A percentile compares a stretch with the other conserved stretches of the same genome.
Evolutionary conservation across 2,113 vertebrate genomes (phyloP).

Genomic region (Neomonachus schauinslandi): DNA sequence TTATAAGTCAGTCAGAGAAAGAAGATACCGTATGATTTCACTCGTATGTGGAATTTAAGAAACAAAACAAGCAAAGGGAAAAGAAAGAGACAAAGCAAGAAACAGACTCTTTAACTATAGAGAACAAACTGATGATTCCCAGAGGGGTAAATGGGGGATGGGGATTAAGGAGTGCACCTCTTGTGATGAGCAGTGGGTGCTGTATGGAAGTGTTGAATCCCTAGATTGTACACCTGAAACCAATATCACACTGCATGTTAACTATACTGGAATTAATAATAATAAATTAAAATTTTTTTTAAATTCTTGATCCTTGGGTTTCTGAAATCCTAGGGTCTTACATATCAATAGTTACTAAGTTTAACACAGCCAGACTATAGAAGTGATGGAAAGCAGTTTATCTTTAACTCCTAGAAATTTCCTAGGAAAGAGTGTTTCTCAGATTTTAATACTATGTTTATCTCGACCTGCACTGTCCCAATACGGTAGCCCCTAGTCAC

Average conservation of each 20-base stretch:
- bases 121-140: not conserved
- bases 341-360: not conserved
- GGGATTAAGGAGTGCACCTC: not conserved
- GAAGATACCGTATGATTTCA: not conserved
- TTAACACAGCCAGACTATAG: not conserved
- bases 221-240: not conserved
- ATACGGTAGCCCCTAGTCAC: not conserved
- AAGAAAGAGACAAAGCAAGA: not conserved
- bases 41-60: not conserved
- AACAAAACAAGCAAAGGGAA: not conserved
- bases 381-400: slow-evolving; percentile 19
- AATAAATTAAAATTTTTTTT: not conserved
- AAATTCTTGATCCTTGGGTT: not conserved
- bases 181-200: not conserved
- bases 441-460: not conserved
- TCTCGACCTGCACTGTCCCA: not conserved
- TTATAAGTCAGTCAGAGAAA: not conserved
- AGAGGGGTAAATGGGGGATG: not conserved
- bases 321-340: not conserved
- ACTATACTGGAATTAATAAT: not conserved
- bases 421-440: not conserved
- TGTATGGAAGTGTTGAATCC: not conserved
- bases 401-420: slow-evolving; percentile 4
- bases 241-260: not conserved
- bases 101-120: not conserved